Conservation (phyloP, 2,113 vertebrate species). For the Noturus placidus region DNA sequence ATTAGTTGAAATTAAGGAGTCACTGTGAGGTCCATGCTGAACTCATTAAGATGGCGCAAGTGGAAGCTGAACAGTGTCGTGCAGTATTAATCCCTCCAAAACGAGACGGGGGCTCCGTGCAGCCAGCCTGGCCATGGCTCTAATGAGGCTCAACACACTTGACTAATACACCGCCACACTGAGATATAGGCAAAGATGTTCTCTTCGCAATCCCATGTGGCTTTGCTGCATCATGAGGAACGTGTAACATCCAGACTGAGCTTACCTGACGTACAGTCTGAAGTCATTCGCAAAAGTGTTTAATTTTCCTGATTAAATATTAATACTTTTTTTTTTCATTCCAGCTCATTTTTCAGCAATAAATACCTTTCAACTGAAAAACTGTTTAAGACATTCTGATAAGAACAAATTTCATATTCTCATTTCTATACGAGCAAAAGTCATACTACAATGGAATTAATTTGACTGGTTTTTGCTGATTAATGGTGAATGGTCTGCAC, state of each 20-base stretch:
- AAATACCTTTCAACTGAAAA: background rate
- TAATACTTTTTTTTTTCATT: background rate
- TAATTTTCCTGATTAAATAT: background rate
- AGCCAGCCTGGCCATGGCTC: slow-evolving; percentile 35
- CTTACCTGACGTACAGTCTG: background rate
- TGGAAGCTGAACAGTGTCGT: slow-evolving; percentile 59
- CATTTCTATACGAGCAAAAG: background rate
- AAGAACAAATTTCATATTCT: background rate
- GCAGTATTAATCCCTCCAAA: slow-evolving; percentile 65
- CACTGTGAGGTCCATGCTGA: slow-evolving; percentile 71
- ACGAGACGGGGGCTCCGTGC: slow-evolving; percentile 54
- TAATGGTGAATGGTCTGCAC: too few relatives aligned
- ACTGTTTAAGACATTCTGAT: background rate
- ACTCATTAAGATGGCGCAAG: slow-evolving; percentile 69
- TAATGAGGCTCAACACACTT: slow-evolving; percentile 56
- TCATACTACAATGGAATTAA: background rate
- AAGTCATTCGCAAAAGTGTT: background rate
- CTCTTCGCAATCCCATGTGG: slow-evolving; percentile 23
- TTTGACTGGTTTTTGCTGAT: background rate
- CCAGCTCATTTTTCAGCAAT: background rate
- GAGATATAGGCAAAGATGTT: slow-evolving; percentile 31
- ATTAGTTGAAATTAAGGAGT: slow-evolving; percentile 73
- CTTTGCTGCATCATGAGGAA: slow-evolving; percentile 22
- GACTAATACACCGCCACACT: slow-evolving; percentile 37
- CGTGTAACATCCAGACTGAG: background rate